Percentiles rank a stretch among this genome's conserved stretches.
These are phyloP conservation scores for Carcharodon carcharias DNA, from an alignment of 2,797 vertebrate genomes.

Conservation along the genomic window DNA sequence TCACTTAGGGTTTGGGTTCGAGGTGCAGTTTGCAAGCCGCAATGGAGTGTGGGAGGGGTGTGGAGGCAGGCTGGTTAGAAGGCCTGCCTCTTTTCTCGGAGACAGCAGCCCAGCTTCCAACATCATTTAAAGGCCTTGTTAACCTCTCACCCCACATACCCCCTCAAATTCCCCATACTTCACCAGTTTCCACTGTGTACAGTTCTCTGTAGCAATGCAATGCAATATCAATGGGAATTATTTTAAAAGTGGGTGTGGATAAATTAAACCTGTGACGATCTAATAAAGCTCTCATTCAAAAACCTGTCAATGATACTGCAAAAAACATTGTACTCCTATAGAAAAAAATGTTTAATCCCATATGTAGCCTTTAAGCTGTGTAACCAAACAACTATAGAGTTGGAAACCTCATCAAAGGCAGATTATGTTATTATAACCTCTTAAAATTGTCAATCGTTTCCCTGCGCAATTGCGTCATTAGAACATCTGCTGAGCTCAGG, in stretches of 20 bases:
- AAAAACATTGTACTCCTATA: neutral
- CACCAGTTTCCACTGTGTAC: no score
- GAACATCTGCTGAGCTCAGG: neutral
- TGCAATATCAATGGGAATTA: neutral
- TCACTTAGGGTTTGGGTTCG: no score
- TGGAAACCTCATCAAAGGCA: neutral
- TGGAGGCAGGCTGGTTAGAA: no score
- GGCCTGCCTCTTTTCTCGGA: no score
- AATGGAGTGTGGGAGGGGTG: no score
- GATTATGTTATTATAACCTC: neutral
- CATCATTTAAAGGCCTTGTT: no score
- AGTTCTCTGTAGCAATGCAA: no score
- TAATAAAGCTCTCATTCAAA: neutral
- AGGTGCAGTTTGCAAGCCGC: no score
- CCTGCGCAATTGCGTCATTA: neutral
- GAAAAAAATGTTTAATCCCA: neutral
- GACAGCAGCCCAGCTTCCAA: no score
- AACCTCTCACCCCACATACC: no score
- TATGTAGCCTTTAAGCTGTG: neutral
- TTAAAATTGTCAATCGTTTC: neutral
- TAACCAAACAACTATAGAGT: neutral
- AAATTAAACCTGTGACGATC: no score
- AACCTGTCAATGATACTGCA: neutral
- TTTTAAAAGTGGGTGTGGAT: neutral
- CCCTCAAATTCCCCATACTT: no score